Evolutionary conservation across 2,888 invertebrate species (phyloP).

Genomic region (Aelia acuminata): DNA sequence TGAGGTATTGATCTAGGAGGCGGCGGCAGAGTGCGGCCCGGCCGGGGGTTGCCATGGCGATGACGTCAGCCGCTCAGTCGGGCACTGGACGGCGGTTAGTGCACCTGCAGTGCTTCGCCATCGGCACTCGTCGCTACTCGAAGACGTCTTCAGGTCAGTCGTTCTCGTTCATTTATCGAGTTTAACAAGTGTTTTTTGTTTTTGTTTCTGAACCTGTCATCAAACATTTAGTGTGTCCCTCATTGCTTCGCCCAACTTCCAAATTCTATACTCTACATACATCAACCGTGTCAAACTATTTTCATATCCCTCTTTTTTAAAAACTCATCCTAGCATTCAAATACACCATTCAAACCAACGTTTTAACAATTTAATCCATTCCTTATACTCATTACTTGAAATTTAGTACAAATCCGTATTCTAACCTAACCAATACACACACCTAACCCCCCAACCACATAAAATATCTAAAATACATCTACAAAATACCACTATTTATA

Average conservation of each 20-base stretch:
- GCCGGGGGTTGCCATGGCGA: constrained; percentile 50
- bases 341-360: too few relatives aligned
- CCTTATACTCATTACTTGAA: neutral
- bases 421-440: neutral
- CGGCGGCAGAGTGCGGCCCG: constrained; percentile 49
- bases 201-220: neutral
- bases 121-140: constrained; percentile 12
- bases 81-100: constrained; percentile 46
- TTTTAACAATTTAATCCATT: too few relatives aligned
- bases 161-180: neutral
- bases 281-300: neutral
- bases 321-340: too few relatives aligned
- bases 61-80: constrained; percentile 51
- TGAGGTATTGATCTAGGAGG: constrained; percentile 20
- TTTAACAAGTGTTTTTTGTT: neutral
- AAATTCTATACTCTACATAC: neutral
- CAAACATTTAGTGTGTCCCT: neutral
- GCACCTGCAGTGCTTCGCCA: constrained; percentile 29
- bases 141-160: constrained; percentile 38
- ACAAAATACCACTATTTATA: too few relatives aligned
- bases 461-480: too few relatives aligned
- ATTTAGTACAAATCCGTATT: neutral
- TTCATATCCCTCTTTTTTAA: neutral
- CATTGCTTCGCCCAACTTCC: neutral
- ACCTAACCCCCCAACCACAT: too few relatives aligned